Conservation (phyloP, 2,888 invertebrate genomes). For the Lymantria monacha region DNA sequence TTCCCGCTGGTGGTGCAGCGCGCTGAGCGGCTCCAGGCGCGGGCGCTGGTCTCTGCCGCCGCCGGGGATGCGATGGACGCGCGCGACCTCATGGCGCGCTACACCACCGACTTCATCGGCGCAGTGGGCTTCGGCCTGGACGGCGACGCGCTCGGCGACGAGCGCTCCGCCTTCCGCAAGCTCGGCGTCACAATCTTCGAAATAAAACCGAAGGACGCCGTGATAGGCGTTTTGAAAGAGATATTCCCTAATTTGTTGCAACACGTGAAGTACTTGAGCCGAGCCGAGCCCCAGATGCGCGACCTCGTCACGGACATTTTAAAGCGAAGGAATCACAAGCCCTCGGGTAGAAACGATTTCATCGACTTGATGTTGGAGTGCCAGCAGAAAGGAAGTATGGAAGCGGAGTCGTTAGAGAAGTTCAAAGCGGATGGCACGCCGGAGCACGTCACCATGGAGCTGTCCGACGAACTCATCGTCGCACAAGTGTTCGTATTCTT, state of each 20-base stretch:
- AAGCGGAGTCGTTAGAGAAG: constrained; percentile 45
- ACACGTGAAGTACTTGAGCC: constrained; percentile 40
- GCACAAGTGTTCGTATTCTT: constrained; percentile 64
- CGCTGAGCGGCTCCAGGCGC: constrained; percentile 47
- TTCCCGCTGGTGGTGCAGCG: constrained; percentile 60
- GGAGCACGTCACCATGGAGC: constrained; percentile 36
- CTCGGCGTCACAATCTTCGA: constrained; percentile 49
- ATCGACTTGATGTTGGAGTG: constrained; percentile 51
- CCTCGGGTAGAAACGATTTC: constrained; percentile 53
- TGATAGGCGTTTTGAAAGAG: constrained; percentile 38
- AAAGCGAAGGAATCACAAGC: constrained; percentile 42
- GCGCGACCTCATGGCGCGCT: constrained; percentile 62
- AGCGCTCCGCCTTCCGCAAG: constrained; percentile 51
- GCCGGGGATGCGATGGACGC: constrained; percentile 43
- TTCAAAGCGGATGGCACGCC: constrained; percentile 41
- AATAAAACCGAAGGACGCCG: constrained; percentile 28
- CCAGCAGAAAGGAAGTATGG: constrained; percentile 42
- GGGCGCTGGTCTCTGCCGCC: constrained; percentile 30
- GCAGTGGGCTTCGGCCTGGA: constrained; percentile 62
- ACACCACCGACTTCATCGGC: constrained; percentile 63
- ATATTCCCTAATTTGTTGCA: constrained; percentile 50
- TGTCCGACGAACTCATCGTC: constrained; percentile 45
- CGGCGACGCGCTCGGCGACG: constrained; percentile 50
- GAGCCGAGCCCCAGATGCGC: constrained; percentile 47
- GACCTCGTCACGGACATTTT: constrained; percentile 41